A percentile compares a stretch with the other conserved stretches of the same genome.
phyloP scores from a whole-genome alignment of 2,113 vertebrate genomes.

The Myiozetetes cayanensis region DNA sequence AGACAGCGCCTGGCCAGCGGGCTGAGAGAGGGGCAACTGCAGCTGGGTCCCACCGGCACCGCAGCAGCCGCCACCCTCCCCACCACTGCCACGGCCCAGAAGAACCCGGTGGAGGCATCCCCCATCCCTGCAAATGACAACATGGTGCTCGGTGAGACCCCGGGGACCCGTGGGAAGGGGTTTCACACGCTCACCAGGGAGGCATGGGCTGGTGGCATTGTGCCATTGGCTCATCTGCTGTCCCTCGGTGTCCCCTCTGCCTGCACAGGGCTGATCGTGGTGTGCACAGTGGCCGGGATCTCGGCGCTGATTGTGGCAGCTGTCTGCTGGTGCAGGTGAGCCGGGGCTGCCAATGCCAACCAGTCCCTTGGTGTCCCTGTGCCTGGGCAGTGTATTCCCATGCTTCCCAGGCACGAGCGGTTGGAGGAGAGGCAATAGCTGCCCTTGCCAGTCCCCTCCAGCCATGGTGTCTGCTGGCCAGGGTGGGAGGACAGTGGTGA shows the following conservation, averaged over 20 bases:
- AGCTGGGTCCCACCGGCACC: rapidly evolving
- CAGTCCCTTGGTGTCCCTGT: not conserved
- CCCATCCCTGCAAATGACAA: conserved; percentile 61
- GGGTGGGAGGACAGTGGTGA: not conserved
- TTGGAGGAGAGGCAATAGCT: not conserved
- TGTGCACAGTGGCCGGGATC: conserved; percentile 75
- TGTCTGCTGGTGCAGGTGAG: conserved; percentile 89
- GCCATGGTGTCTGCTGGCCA: rapidly evolving
- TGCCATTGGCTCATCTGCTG: not conserved
- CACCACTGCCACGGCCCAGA: conserved; percentile 39
- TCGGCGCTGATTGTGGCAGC: conserved; percentile 77
- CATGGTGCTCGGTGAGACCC: conserved; percentile 78
- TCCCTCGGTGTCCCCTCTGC: not conserved
- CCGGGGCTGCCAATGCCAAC: rapidly evolving
- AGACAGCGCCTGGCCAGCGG: not conserved
- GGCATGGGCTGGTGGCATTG: not conserved
- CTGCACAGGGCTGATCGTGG: conserved; percentile 80
- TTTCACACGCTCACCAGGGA: not conserved
- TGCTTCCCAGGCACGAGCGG: rapidly evolving
- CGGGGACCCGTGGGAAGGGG: not conserved
- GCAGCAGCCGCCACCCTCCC: not conserved
- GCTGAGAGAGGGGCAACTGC: not conserved
- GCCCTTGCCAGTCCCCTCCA: not conserved
- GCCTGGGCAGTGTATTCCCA: not conserved
- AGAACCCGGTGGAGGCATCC: conserved; percentile 62